Percentiles rank a stretch among this genome's conserved stretches.
phyloP scores from a whole-genome alignment of 2,113 vertebrate species.

The Cephalopterus ornatus region DNA sequence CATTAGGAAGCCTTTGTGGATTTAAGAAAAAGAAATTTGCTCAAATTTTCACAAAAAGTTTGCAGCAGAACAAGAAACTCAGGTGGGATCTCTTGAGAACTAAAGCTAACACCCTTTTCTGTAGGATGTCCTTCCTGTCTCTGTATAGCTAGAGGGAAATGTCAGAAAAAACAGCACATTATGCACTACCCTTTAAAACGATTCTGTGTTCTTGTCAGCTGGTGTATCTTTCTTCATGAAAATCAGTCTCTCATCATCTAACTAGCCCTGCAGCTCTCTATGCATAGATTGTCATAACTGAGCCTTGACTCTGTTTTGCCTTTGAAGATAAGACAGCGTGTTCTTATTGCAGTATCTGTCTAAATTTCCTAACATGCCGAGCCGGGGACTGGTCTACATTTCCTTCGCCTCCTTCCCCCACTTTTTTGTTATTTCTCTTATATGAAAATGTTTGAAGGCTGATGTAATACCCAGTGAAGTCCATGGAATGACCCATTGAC shows the following conservation, averaged over 20 bases:
- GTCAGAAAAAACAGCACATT: not conserved
- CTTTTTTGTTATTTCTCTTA: not conserved
- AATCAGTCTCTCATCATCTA: conserved; percentile 40
- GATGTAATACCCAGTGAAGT: not conserved
- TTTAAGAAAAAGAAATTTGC: not conserved
- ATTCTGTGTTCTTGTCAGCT: conserved; percentile 27
- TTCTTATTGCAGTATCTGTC: not conserved
- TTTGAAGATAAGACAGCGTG: conserved; percentile 37
- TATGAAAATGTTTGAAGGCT: not conserved
- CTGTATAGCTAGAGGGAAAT: not conserved
- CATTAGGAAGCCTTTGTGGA: not conserved
- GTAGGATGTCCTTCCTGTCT: not conserved
- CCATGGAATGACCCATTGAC: not conserved
- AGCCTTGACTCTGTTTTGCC: conserved; percentile 18
- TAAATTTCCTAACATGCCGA: not conserved
- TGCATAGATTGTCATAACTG: conserved; percentile 11
- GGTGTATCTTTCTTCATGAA: conserved; percentile 18
- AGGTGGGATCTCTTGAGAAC: not conserved
- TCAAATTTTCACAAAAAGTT: not conserved
- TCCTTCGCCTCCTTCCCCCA: not conserved
- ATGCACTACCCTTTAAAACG: not conserved
- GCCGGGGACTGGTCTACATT: not conserved
- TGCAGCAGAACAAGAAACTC: not conserved
- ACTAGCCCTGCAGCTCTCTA: conserved; percentile 32
- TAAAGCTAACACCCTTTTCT: not conserved